Evolutionary conservation across 23 tunicate genomes (phyloP).

Genomic region (Oikopleura dioica): DNA sequence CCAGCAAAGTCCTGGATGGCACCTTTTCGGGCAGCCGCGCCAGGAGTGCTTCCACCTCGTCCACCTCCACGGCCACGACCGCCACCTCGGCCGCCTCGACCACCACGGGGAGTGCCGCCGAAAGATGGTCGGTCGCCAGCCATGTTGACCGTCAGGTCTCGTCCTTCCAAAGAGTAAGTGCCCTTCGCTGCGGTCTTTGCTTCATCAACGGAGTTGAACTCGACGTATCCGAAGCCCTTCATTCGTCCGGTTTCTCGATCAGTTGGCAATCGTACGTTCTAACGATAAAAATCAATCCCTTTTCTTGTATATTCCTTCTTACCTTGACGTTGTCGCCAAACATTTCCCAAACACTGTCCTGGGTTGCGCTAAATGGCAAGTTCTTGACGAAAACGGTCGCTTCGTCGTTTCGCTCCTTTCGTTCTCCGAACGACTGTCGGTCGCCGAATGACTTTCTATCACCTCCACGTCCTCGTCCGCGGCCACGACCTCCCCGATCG

Average conservation of each 20-base stretch:
- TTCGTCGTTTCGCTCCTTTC: background rate
- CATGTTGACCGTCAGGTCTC: background rate
- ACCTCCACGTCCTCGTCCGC: constrained; percentile 1
- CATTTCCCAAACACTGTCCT: background rate
- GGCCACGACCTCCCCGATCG: background rate
- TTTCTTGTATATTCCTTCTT: background rate
- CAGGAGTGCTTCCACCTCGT: background rate
- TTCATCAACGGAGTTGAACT: background rate
- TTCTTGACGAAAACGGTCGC: background rate
- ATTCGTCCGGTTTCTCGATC: background rate
- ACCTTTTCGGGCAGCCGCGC: background rate
- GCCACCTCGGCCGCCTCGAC: background rate
- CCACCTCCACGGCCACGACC: background rate
- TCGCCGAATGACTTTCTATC: background rate
- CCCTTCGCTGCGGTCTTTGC: background rate
- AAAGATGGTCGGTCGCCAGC: background rate
- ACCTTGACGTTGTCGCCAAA: background rate
- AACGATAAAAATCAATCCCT: background rate
- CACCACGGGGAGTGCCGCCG: background rate
- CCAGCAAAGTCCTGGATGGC: background rate
- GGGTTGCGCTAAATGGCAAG: background rate
- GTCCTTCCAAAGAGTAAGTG: background rate
- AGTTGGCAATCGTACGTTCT: background rate
- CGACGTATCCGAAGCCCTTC: background rate
- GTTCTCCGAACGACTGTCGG: background rate